Evolutionary conservation across 2,888 invertebrate species (phyloP).

Genomic region (Tachystola acroxantha): DNA sequence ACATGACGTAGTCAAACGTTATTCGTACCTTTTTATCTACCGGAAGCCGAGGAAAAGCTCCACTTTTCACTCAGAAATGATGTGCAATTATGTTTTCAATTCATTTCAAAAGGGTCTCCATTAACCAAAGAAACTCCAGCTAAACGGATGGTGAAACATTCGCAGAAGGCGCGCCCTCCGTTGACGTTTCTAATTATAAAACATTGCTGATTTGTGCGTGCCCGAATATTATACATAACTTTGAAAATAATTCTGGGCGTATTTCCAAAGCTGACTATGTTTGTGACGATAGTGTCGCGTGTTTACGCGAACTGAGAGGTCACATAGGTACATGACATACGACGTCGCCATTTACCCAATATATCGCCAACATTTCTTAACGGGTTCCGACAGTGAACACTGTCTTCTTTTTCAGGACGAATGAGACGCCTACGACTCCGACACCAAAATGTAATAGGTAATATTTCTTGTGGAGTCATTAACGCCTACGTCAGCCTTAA

Average conservation of each 20-base stretch:
- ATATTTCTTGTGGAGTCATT: too few relatives aligned
- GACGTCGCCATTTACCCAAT: neutral
- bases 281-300: conserved; percentile 31
- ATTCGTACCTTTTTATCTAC: too few relatives aligned
- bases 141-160: neutral
- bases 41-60: too few relatives aligned
- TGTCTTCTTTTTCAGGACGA: too few relatives aligned
- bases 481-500: too few relatives aligned
- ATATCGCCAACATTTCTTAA: neutral
- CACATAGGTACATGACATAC: conserved; percentile 6
- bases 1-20: too few relatives aligned
- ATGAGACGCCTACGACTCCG: too few relatives aligned
- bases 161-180: conserved; percentile 4
- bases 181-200: conserved; percentile 26
- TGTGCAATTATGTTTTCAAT: too few relatives aligned
- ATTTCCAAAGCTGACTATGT: conserved; percentile 42
- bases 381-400: neutral
- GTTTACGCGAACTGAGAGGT: conserved; percentile 26
- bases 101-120: neutral
- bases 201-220: conserved; percentile 26
- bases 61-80: too few relatives aligned
- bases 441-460: too few relatives aligned
- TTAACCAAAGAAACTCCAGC: too few relatives aligned
- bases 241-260: conserved; percentile 44
- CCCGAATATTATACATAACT: conserved; percentile 16